Evolutionary conservation across 1,140 invertebrate species (phyloP), one percentile per base, ranked within the genome.

Genomic region (Aphaenogaster floridana): DNA sequence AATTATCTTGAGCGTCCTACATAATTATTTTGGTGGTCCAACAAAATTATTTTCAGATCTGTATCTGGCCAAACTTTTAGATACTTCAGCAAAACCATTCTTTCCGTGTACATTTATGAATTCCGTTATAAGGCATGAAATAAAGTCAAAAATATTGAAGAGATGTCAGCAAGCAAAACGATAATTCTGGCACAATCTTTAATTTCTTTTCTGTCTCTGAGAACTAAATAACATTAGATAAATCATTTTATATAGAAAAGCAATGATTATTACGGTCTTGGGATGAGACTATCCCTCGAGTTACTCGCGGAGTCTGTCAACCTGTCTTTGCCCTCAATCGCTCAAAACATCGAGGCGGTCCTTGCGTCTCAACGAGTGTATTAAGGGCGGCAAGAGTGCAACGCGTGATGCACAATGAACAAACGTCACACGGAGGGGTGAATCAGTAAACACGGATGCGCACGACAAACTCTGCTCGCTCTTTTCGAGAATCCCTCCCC

Each of bases 281-380:
- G 28, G 45, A 11, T 54, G 48, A 52, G 64, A 91, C 83, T 72
- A 66, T 9, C 7, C 39, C 57, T 83, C 77, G 69, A 69, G 63
- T 83, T 74, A 63, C 72, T 68, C 52, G 72, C 48, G 63, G 68
- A 87, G 81, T 87, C 87, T 91, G 88, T 91, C 90, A 88, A 88
- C 63, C 91, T 86, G 81, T 90, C 90, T 92, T 91, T 74, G 72
- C 61, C 69, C 87, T 92, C 90, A 90, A 91, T 91, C 90, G 78
- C 78, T 90, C 89, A 90, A 90, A 91, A 84, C 69, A 76, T 79
- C 71, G 85, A 84, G 77, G 72, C 63, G 77, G 42, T 72, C 59
- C 83, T 87, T 88, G 50, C 54, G 45, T 48, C 68, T 89, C 78
- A 72, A 92, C 66, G 86, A 91, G 83, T 48, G 68, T 76, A 86